These are phyloP conservation scores for Cenopis cana DNA, from an alignment of 2,888 invertebrate species.

Conservation along the genomic window DNA sequence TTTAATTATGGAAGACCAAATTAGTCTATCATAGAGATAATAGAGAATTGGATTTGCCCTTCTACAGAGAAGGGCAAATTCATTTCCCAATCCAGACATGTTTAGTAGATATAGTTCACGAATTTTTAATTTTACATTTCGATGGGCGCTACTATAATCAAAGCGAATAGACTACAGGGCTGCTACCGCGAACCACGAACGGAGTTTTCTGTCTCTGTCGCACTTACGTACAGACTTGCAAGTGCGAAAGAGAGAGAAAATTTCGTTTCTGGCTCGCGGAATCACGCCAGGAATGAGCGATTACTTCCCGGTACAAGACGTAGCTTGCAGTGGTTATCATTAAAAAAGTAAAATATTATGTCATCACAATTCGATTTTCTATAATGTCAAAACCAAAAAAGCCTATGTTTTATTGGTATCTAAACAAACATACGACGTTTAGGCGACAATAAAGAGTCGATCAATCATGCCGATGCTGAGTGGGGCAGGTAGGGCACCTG, in stretches of 20 bases:
- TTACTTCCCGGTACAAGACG: no score
- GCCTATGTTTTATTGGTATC: neutral
- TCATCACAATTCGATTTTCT: constrained; percentile 18
- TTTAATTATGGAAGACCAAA: constrained; percentile 1
- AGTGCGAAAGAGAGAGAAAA: no score
- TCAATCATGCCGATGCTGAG: constrained; percentile 37
- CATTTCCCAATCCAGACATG: neutral
- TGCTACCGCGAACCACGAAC: no score
- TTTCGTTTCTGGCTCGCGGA: no score
- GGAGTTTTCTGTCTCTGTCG: no score
- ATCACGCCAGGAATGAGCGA: no score
- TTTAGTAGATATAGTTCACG: neutral
- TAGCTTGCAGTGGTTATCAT: neutral
- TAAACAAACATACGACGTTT: constrained; percentile 9
- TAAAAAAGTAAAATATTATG: constrained; percentile 25
- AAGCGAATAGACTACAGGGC: neutral
- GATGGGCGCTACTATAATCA: neutral
- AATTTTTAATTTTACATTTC: neutral
- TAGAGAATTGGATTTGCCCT: neutral
- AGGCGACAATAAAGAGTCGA: constrained; percentile 1
- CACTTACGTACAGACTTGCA: no score
- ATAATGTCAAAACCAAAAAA: neutral
- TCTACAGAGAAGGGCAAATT: no score
- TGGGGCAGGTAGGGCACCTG: constrained; percentile 43
- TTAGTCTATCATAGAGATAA: neutral